These are phyloP conservation scores for Steromphala cineraria DNA, from an alignment of 2,888 invertebrate species.

Conservation along the genomic window DNA sequence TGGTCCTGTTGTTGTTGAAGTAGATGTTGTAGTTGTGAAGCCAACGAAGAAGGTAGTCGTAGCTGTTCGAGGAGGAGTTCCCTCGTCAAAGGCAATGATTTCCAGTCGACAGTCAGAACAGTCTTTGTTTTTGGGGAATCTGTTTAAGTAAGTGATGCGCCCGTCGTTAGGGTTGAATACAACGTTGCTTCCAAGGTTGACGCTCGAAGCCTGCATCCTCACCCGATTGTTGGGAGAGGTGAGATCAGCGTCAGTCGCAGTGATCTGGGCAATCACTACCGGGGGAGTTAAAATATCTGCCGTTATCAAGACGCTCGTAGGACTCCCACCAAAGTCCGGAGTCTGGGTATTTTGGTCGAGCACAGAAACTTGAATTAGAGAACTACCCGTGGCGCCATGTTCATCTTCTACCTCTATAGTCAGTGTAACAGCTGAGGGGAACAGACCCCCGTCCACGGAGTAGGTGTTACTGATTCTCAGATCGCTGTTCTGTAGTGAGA, in stretches of 20 bases:
- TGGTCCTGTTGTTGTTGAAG: not conserved
- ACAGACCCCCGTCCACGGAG: not conserved
- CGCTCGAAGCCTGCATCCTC: not conserved
- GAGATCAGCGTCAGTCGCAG: slow-evolving; percentile 6
- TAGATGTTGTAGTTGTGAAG: slow-evolving; percentile 7
- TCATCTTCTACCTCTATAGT: not conserved
- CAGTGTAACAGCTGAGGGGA: not conserved
- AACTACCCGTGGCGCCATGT: not conserved
- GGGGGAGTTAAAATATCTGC: not conserved
- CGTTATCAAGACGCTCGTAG: not conserved
- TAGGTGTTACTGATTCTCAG: not conserved
- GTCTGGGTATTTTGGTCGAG: not conserved
- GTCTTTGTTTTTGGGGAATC: not conserved
- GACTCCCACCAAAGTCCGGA: not conserved
- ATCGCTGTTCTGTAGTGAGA: not conserved
- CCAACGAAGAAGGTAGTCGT: not conserved
- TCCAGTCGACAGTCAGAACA: not conserved
- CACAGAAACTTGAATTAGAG: not conserved
- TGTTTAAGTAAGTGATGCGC: not conserved
- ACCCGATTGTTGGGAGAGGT: not conserved
- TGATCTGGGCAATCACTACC: not conserved
- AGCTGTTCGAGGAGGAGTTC: slow-evolving; percentile 9
- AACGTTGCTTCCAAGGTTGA: not conserved
- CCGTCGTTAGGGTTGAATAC: not conserved
- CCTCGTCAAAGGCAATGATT: not conserved